Evolutionary conservation across 2,888 invertebrate genomes (phyloP), one percentile per base, ranked within the genome.

Genomic region (Chymomyza caudatula): DNA sequence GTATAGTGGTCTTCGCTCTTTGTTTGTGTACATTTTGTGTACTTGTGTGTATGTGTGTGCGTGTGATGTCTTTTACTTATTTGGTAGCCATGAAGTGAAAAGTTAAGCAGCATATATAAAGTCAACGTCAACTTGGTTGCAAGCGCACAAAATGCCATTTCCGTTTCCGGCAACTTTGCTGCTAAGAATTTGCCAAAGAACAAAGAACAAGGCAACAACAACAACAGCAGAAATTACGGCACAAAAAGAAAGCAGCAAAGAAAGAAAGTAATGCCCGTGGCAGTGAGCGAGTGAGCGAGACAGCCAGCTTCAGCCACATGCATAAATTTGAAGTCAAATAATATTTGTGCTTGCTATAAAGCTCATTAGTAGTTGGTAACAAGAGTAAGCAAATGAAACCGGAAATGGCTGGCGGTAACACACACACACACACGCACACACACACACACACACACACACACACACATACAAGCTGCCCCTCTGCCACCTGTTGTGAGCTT

Each of bases 111-210:
- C 58, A 25, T 20, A 17, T 29, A 19, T 11, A 29, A 59, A 25
- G 13, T 51, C 29, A 49, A 49, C 17, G 49, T 49, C 20, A 49
- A 49, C 49, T 15, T 17, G 19, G 20, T 11, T 49, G 49, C 19
- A 15, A 51, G 51, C 13, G 51, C 51, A 51, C 78, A 80, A 82
- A 85, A 83, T 85, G 78, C 82, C 80, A 85, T 85, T 83, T 85
- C 82, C 85, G 78, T 78, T 85, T 85, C 82, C 82, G 85, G 83
- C 72, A 80, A 78, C 74, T 83, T 80, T 72, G n/a, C n/a, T 67
- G 60, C 67, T 49, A 51, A 51, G 56, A 56, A 56, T 17, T 44
- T 19, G 37, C 69, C 60, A 79, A n/a, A 60, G 59, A 71, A 63
- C 60, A 66, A 67, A 65, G 65, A 71, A 63, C 60, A 64, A 70